Evolutionary conservation across 1,140 invertebrate genomes (phyloP).

Genomic region (Conus betulinus): DNA sequence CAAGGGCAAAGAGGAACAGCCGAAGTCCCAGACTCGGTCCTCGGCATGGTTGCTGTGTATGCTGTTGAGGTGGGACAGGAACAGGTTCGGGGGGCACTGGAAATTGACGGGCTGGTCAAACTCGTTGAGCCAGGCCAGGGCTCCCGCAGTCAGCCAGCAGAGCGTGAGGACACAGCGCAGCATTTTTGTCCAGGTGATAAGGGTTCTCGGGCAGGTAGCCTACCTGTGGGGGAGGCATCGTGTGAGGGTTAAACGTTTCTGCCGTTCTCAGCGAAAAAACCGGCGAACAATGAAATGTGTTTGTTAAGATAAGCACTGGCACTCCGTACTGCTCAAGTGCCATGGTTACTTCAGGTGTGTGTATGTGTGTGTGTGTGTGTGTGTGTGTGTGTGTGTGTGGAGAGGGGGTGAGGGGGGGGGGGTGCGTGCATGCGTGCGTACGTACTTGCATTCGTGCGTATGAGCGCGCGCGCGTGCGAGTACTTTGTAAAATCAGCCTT

Average conservation of each 20-base stretch:
- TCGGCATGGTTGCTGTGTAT: slow-evolving; percentile 42
- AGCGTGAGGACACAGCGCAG: background rate
- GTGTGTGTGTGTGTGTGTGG: slow-evolving; percentile 5
- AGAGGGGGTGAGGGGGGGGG: too few species aligned
- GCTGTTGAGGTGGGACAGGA: slow-evolving; percentile 37
- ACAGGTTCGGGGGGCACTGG: slow-evolving; percentile 13
- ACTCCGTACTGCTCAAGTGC: too few species aligned
- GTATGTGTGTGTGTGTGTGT: slow-evolving; percentile 16
- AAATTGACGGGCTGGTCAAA: slow-evolving; percentile 42
- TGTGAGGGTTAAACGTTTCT: too few species aligned
- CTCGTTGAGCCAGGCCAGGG: slow-evolving; percentile 35
- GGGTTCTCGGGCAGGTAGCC: too few species aligned
- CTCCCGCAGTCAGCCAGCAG: background rate
- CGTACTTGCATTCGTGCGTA: background rate
- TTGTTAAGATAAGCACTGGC: too few species aligned
- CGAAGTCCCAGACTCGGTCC: slow-evolving; percentile 45
- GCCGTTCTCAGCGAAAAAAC: too few species aligned
- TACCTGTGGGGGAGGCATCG: too few species aligned
- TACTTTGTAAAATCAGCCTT: too few species aligned
- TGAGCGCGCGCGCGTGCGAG: background rate
- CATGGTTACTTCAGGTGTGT: background rate
- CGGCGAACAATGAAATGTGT: too few species aligned
- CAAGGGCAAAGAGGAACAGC: background rate
- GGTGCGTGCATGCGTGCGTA: background rate
- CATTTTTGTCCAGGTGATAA: background rate